A percentile compares a stretch with the other conserved stretches of the same genome.
Evolutionary conservation across 2,797 vertebrate genomes (phyloP).

Genomic region (Takifugu ocellatus): DNA sequence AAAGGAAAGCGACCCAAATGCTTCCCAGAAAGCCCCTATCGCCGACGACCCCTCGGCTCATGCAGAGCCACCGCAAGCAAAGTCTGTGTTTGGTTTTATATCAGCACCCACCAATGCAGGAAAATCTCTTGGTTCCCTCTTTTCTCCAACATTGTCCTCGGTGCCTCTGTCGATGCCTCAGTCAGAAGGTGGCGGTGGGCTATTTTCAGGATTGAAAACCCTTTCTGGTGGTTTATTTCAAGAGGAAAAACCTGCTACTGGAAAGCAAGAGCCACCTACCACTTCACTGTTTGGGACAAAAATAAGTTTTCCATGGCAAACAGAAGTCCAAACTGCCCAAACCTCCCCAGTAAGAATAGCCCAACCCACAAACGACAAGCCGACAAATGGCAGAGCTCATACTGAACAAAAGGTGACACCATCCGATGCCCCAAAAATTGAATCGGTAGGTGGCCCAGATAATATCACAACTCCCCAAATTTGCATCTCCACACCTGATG

Average conservation of each 20-base stretch:
- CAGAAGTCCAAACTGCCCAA: conserved; percentile 61
- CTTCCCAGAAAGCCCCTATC: conserved; percentile 1
- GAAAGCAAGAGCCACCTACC: conserved; percentile 59
- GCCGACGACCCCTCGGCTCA: conserved; percentile 25
- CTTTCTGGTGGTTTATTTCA: conserved; percentile 86
- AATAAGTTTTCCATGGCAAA: conserved; percentile 81
- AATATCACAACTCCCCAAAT: conserved; percentile 54
- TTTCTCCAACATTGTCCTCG: conserved; percentile 75
- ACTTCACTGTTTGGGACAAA: conserved; percentile 83
- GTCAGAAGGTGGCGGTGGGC: conserved; percentile 64
- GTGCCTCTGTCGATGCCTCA: conserved; percentile 63
- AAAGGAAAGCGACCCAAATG: conserved; percentile 6
- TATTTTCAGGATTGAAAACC: conserved; percentile 85
- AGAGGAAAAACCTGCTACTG: conserved; percentile 71
- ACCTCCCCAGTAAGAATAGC: conserved; percentile 55
- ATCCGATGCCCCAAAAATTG: conserved; percentile 46
- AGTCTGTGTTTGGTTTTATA: conserved; percentile 78
- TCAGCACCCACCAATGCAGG: conserved; percentile 72
- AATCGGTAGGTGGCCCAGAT: conserved; percentile 65
- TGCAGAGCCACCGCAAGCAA: conserved; percentile 56
- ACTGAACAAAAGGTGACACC: conserved; percentile 49
- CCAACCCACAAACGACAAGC: conserved; percentile 61
- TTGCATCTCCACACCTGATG: conserved; percentile 68
- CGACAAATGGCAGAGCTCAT: conserved; percentile 42
- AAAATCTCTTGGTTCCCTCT: conserved; percentile 83